Evolutionary conservation across 2,797 vertebrate genomes (phyloP).

Genomic region (Gambusia yucatana): DNA sequence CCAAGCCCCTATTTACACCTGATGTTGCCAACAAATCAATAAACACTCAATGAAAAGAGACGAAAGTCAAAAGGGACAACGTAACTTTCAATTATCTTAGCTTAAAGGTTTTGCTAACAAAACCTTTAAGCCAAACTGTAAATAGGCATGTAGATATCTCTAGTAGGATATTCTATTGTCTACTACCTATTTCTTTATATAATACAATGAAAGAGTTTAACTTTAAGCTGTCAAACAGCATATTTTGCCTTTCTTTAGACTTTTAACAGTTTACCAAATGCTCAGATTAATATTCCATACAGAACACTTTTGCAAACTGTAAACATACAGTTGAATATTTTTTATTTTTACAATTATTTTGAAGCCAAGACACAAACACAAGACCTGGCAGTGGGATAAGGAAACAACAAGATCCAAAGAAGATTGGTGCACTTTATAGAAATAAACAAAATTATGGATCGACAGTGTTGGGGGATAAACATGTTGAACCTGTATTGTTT

Average conservation of each 20-base stretch:
- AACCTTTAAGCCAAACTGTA: background rate
- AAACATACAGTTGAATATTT: too few relatives aligned
- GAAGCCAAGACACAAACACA: too few relatives aligned
- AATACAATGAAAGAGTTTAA: background rate
- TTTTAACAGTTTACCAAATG: too few relatives aligned
- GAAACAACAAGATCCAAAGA: too few relatives aligned
- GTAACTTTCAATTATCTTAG: slow-evolving; percentile 29
- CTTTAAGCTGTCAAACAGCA: background rate
- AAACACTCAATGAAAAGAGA: slow-evolving; percentile 62
- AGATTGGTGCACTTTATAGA: background rate
- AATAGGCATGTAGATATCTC: background rate
- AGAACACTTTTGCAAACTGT: too few relatives aligned
- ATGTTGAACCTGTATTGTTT: background rate
- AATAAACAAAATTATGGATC: too few relatives aligned
- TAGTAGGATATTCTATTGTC: background rate
- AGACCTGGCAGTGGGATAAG: too few relatives aligned
- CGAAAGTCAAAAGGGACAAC: slow-evolving; percentile 35
- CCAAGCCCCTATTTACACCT: slow-evolving; percentile 54
- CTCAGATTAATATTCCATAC: too few relatives aligned
- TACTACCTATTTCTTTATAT: background rate
- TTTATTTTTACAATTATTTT: too few relatives aligned
- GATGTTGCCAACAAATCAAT: slow-evolving; percentile 67
- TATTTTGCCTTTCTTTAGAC: too few relatives aligned
- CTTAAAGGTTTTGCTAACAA: slow-evolving; percentile 8
- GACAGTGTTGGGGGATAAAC: too few relatives aligned